Evolutionary conservation across 2,797 vertebrate species (phyloP).

Genomic region (Tapirus indicus): DNA sequence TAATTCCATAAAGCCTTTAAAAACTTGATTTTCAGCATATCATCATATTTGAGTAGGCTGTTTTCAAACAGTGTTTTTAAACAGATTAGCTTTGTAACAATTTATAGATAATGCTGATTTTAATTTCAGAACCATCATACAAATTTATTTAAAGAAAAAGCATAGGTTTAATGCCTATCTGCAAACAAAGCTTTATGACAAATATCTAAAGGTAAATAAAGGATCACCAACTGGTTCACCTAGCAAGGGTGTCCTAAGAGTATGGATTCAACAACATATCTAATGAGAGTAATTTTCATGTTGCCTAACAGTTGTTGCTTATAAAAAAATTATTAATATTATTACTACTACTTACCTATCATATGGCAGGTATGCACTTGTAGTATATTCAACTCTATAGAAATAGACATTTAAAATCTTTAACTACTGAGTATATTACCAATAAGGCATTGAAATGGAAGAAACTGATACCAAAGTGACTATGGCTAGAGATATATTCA

Average conservation of each 20-base stretch:
- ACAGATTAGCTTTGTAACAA: not conserved
- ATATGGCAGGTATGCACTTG: not conserved
- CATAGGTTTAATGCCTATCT: not conserved
- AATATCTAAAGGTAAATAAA: slow-evolving; percentile 41
- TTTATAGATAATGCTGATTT: slow-evolving; percentile 29
- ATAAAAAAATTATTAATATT: slow-evolving; percentile 34
- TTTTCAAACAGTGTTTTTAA: not conserved
- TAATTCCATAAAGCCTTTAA: slow-evolving; percentile 36
- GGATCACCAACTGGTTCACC: not conserved
- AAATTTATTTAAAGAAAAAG: slow-evolving; percentile 43
- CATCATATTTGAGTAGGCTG: not conserved
- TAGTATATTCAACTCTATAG: not conserved
- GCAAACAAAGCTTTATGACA: slow-evolving; percentile 1
- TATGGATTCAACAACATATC: not conserved
- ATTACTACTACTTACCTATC: not conserved
- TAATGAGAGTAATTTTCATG: not conserved
- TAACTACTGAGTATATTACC: slow-evolving; percentile 20
- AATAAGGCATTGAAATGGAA: not conserved
- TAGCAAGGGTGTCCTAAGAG: not conserved
- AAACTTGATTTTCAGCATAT: slow-evolving; percentile 12
- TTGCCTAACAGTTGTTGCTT: not conserved
- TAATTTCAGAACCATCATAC: not conserved
- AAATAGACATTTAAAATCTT: slow-evolving; percentile 51
- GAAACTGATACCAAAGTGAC: not conserved
- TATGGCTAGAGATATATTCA: not conserved